Conservation (phyloP, 2,888 invertebrate genomes). For the Mantis religiosa region DNA sequence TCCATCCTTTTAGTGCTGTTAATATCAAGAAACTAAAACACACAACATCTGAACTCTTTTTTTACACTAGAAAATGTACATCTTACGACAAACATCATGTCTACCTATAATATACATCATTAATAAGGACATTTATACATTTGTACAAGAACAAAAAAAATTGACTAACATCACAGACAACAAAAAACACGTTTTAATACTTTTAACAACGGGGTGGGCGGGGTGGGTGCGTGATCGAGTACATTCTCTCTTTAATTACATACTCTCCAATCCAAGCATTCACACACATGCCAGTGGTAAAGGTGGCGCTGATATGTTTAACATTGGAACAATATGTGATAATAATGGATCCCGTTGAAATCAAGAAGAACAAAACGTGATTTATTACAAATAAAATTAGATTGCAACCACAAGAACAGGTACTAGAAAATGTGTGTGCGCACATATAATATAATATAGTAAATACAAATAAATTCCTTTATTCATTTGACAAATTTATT, state of each 20-base stretch:
- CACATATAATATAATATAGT: neutral
- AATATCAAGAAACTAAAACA: neutral
- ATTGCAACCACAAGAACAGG: conserved; percentile 18
- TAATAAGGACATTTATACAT: conserved; percentile 20
- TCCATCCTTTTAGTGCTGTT: neutral
- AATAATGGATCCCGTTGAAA: neutral
- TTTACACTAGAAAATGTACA: conserved; percentile 18
- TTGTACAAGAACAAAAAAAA: conserved; percentile 27
- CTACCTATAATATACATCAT: neutral
- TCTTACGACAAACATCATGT: neutral
- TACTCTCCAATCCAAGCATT: neutral
- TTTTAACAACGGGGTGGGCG: conserved; percentile 13
- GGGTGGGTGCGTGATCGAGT: neutral
- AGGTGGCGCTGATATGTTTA: neutral
- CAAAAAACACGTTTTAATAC: conserved; percentile 25
- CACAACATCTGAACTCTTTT: neutral
- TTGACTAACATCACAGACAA: conserved; percentile 30
- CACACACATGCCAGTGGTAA: neutral
- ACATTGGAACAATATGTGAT: neutral
- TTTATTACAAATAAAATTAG: conserved; percentile 8
- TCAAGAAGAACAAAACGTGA: neutral
- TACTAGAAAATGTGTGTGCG: conserved; percentile 11
- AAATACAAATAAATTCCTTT: neutral
- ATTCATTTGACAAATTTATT: neutral
- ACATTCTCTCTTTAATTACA: conserved; percentile 14